phyloP scores from a whole-genome alignment of 1,140 invertebrate species.

The Hylaeus volcanicus region DNA sequence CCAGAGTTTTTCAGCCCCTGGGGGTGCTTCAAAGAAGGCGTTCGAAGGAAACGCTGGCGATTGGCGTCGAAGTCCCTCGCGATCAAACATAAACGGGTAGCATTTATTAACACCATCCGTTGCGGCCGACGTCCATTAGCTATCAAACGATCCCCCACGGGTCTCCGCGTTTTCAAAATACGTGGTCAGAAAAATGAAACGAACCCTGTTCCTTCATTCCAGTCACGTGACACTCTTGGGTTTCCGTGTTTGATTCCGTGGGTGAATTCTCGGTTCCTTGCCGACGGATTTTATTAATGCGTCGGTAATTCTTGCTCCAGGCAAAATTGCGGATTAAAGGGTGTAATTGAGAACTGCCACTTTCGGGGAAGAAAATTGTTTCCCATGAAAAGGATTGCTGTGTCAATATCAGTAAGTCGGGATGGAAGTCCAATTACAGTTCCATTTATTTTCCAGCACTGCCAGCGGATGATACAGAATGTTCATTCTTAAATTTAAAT shows the following conservation, averaged over 20 bases:
- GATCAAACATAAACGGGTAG: neutral
- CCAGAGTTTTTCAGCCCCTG: neutral
- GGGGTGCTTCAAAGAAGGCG: neutral
- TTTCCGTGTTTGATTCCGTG: neutral
- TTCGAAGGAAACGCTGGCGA: neutral
- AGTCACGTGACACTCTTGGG: neutral
- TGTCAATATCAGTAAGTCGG: no score
- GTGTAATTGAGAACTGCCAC: no score
- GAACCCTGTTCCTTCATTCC: neutral
- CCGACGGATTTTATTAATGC: neutral
- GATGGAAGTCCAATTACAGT: no score
- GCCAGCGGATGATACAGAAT: no score
- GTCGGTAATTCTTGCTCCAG: neutral
- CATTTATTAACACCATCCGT: neutral
- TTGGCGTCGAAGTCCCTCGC: neutral
- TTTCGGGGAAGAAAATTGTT: no score
- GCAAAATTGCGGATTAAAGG: no score
- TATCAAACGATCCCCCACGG: neutral
- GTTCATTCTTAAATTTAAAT: no score
- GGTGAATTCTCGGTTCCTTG: neutral
- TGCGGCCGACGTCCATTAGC: conserved; percentile 1
- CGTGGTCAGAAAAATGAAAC: conserved; percentile 5
- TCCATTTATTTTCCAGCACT: no score
- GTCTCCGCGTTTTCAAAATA: conserved; percentile 13
- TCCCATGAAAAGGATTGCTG: no score